Evolutionary conservation across 2,113 vertebrate genomes (phyloP), one percentile per base, ranked within the genome.

Genomic region (Eudyptes chrysolophus): DNA sequence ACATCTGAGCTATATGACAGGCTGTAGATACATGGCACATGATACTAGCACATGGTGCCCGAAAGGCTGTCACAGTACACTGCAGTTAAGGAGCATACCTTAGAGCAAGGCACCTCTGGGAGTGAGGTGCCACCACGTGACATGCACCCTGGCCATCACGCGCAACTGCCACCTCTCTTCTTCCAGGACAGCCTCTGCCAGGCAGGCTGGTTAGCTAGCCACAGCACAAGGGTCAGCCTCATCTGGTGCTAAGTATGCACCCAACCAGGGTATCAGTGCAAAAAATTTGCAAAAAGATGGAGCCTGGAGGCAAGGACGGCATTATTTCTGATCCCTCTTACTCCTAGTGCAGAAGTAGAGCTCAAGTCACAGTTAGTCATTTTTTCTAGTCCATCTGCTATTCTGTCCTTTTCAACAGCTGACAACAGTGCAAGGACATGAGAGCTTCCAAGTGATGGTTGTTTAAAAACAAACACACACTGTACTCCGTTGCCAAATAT

Each of bases 381-480:
- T 92, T 90, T 94, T 91, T 32, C 72, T 32, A 70, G 86, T 86
- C 96, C 89, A 94, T 96, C 92, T 97, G 86, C 68, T 96, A 1
- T 36, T 92, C 57, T 87, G 83, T 92, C 94, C 95, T 92, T 89
- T 91, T 89, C 77, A 89, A 68, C 86, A 84, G 88, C 80, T 97
- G 89, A 94, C 42, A 75, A 80, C 55, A 90, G 64, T 52, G 60
- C 79, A 94, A 92, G 77, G 89, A 91, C 86, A 94, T 25, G 72
- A 91, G 86, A 87, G 72, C 68, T 92, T 81, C 65, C 52, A 89
- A 71, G 65, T 72, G 87, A 93, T 8, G 16, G 61, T 18, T 95
- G 55, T 89, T 96, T 90, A 60, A 92, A 96, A 96, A 92, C 79
- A 94, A 94, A 95, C 90, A 95, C 60, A 83, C 83, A 36, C 80